phyloP scores from a whole-genome alignment of 2,888 invertebrate species.

The Pseudococcus longispinus region DNA sequence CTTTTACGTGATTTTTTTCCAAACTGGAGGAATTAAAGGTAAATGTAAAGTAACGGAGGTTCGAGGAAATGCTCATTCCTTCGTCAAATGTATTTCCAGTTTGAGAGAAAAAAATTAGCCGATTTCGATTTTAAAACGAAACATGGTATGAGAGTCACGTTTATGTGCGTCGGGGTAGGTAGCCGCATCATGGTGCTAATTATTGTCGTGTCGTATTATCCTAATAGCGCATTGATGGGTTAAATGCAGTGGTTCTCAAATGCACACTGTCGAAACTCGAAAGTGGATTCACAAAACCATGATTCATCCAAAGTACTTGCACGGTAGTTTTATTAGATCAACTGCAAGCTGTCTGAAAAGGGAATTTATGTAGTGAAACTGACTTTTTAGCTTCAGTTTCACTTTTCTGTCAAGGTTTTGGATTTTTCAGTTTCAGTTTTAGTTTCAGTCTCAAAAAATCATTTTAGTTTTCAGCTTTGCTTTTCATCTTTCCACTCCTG shows the following conservation, averaged over 20 bases:
- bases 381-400: too few species aligned
- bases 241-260: neutral
- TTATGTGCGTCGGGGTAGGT: neutral
- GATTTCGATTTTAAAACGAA: neutral
- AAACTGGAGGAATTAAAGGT: neutral
- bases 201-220: neutral
- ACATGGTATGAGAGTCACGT: constrained; percentile 1
- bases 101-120: constrained; percentile 31
- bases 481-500: too few species aligned
- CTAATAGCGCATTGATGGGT: neutral
- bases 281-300: neutral
- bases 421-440: too few species aligned
- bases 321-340: too few species aligned
- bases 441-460: too few species aligned
- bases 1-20: constrained; percentile 35
- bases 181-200: neutral
- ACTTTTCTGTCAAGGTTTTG: too few species aligned
- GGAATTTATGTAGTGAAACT: too few species aligned
- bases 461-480: too few species aligned
- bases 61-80: neutral
- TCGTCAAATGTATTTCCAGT: neutral
- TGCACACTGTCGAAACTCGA: neutral
- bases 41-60: neutral
- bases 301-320: too few species aligned
- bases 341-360: too few species aligned